Base-by-base conservation (phyloP, 2,888 invertebrate genomes). In the Pandemis corylana region DNA sequence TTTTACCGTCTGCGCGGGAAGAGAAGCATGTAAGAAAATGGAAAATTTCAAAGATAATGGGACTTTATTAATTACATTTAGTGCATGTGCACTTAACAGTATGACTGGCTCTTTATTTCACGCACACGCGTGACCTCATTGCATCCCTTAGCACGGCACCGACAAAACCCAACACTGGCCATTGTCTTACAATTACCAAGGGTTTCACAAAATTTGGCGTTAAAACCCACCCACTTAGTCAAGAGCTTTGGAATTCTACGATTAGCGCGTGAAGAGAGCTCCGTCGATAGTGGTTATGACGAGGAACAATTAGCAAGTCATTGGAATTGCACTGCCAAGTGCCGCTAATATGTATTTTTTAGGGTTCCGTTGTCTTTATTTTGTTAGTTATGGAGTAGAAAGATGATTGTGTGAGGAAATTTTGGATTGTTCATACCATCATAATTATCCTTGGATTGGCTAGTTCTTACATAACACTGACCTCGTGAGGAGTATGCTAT, bases 151-250 rank as follows among this genome's bases (percentile, higher is more conserved):
- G 68, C 77, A 71, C 68, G 12, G 51, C 68, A 51, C 61, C 72
- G 77, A 71, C 68, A 76, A 77, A 77, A 76, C 73, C 67, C 68
- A 72, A 72, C 71, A 77, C 75, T 64, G 75, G 13, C 76, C 77
- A 77, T 76, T 76, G 76, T 78, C 75, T 77, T 75, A 70, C 73
- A 77, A 77, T 76, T 77, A 77, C 70, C 78, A 68, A 66, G 70
- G 70, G 70, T 78, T 77, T 78, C 78, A 78, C 74, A 76, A 78
- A 77, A 72, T 77, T 78, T 76, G 76, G 72, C 76, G 66, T 71
- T 70, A 65, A 51, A 53, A 53, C 42, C 7, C 44, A 41, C 42
- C 70, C 67, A 67, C 12, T 36, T 44, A 41, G 5, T 5, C n/a
- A 67, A 75, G 70, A 71, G 12, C 75, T 56, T 7, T 13, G 7